Evolutionary conservation across 2,113 vertebrate genomes (phyloP).

Genomic region (Amblyopsis rosae): DNA sequence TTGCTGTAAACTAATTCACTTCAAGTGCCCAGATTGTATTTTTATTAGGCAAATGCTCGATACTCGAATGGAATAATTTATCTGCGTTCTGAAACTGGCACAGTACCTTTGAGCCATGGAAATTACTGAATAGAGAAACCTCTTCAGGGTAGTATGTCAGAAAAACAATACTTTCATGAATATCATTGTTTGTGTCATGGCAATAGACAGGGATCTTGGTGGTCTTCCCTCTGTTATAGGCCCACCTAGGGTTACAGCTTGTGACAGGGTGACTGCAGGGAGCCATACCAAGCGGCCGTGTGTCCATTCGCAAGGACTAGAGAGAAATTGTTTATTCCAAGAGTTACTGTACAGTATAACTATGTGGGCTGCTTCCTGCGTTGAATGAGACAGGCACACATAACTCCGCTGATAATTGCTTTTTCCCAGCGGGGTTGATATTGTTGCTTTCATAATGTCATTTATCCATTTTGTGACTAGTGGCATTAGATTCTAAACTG

Average conservation of each 20-base stretch:
- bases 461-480: background rate
- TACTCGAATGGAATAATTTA: slow-evolving; percentile 67
- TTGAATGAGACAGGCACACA: background rate
- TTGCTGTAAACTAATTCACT: slow-evolving; percentile 67
- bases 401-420: background rate
- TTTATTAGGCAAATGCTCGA: slow-evolving; percentile 66
- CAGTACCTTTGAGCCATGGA: slow-evolving; percentile 40
- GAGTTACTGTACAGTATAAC: background rate
- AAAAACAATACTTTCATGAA: slow-evolving; percentile 56
- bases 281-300: slow-evolving; percentile 1
- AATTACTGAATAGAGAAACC: slow-evolving; percentile 38
- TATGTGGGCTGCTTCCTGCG: background rate
- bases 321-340: background rate
- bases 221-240: background rate
- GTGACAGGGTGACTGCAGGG: background rate
- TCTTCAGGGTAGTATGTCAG: slow-evolving; percentile 37
- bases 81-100: slow-evolving; percentile 43
- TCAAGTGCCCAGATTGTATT: slow-evolving; percentile 71
- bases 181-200: slow-evolving; percentile 32
- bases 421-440: background rate
- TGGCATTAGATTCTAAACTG: background rate
- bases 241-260: background rate
- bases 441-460: no score
- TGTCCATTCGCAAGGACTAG: background rate
- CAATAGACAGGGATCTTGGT: background rate